Conservation (phyloP, 2,113 vertebrate species). For the Syrrhaptes paradoxus region DNA sequence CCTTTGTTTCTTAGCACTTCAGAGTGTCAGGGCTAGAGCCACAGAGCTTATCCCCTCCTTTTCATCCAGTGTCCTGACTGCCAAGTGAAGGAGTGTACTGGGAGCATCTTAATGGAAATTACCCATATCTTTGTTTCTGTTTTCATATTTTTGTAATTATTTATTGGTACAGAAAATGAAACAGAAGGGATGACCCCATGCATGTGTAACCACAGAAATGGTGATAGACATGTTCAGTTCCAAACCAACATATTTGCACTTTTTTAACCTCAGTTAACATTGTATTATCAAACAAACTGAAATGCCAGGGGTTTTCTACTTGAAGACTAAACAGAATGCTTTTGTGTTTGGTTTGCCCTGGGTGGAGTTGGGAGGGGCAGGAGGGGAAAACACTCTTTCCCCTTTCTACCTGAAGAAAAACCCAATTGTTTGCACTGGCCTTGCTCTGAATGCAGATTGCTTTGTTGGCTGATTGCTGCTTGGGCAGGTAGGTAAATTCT, state of each 20-base stretch:
- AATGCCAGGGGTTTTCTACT: constrained; percentile 3
- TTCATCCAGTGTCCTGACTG: background rate
- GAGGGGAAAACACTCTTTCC: background rate
- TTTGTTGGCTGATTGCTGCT: background rate
- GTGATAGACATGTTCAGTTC: background rate
- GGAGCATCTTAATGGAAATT: background rate
- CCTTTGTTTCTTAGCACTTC: background rate
- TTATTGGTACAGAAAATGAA: background rate
- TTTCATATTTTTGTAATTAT: background rate
- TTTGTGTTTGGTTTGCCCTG: constrained; percentile 29
- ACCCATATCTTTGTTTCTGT: background rate
- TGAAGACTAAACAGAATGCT: background rate
- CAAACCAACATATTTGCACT: background rate
- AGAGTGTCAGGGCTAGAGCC: background rate
- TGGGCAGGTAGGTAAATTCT: background rate
- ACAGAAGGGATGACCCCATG: background rate
- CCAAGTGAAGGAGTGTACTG: background rate
- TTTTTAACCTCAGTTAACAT: background rate
- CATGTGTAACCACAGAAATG: background rate
- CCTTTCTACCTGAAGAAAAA: background rate
- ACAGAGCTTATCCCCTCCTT: background rate
- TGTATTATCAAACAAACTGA: background rate
- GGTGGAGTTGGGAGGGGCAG: background rate
- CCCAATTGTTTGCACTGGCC: background rate
- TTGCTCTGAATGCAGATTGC: background rate